phyloP scores from a whole-genome alignment of 2,797 vertebrate species.

The Poliocrania exsul region DNA sequence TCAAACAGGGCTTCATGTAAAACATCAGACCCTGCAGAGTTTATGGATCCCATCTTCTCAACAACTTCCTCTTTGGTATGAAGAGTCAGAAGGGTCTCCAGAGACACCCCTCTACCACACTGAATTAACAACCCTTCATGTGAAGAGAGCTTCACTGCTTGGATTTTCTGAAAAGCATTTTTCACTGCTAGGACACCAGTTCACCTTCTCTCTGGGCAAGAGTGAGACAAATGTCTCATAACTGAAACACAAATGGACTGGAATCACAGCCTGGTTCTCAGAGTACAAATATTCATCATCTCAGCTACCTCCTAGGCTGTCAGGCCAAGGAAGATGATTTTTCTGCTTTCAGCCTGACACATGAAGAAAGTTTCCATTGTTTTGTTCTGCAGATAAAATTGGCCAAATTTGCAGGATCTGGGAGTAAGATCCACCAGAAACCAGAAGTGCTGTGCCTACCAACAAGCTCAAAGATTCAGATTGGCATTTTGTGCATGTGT shows the following conservation, averaged over 20 bases:
- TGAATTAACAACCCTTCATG: background rate
- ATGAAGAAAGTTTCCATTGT: background rate
- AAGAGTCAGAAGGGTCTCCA: background rate
- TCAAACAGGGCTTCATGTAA: background rate
- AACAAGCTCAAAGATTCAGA: background rate
- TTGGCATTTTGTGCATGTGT: background rate
- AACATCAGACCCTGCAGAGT: background rate
- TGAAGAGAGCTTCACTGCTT: background rate
- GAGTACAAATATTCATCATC: background rate
- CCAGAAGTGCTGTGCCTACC: background rate
- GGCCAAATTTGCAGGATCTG: background rate
- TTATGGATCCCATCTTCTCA: background rate
- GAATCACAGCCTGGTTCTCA: background rate
- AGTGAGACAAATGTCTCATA: background rate
- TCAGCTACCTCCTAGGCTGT: background rate
- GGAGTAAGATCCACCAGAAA: background rate
- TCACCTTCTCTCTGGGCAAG: background rate
- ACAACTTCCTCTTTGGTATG: background rate
- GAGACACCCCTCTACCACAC: fast-evolving
- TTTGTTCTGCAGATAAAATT: background rate
- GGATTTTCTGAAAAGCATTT: background rate
- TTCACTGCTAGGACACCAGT: background rate
- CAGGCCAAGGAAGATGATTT: background rate
- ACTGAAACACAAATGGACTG: background rate
- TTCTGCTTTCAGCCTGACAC: background rate